Evolutionary conservation across 2,113 vertebrate genomes (phyloP), one percentile per base, ranked within the genome.

Genomic region (Danionella cerebrum): DNA sequence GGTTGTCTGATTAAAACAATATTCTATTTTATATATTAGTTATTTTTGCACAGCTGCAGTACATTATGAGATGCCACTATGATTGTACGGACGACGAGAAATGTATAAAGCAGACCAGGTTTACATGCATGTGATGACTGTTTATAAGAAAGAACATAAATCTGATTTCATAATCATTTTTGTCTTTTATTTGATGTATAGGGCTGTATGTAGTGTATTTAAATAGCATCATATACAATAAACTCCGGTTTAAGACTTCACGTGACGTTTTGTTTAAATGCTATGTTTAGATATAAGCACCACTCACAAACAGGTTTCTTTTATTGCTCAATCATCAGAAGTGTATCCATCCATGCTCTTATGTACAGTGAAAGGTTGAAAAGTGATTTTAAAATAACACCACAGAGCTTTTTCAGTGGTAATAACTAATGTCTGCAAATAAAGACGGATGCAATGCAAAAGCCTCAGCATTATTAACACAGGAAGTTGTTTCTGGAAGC

Each of bases 11-110:
- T 85, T 75, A 85, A 82, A 81, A 86, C 80, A 78, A 69, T 69
- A 57, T 76, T 76, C 29, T 73, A 72, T 70, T 70, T 70, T 70
- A 62, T 83, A 84, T 85, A 86, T 86, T 91, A 90, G 91, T 88
- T 94, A 92, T 95, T 89, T 90, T 94, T 94, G 90, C 93, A 93
- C 93, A 93, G 89, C 82, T 67, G 27, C n/a, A n/a, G n/a, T 55
- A 65, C 51, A 39, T 58, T 75, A 84, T 78, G 80, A 69, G 76
- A 78, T 63, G 79, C 13, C 39, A 57, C 38, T 76, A 51, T 62
- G 44, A 70, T 70, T 75, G 64, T 64, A 42, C 69, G 70, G 69
- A 44, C n/a, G 25, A 24, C 36, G 11, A 35, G 47, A 38, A 27
- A 80, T 71, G 79, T 79, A 83, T 81, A 78, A 77, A 77, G 76